Evolutionary conservation across 2,888 invertebrate species (phyloP).

Genomic region (Synanthedon tipuliformis): DNA sequence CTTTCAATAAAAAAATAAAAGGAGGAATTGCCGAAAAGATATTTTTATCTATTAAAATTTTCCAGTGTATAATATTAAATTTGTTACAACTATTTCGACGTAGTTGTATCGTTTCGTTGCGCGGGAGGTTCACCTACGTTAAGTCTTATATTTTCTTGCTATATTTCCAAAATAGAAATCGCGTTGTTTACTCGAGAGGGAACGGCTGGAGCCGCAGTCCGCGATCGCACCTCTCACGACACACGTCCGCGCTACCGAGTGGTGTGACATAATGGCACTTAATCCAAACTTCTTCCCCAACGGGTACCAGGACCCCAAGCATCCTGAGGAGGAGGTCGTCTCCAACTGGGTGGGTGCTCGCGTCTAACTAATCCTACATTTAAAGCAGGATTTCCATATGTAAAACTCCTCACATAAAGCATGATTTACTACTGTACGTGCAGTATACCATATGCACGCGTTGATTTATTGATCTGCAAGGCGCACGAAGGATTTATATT

Average conservation of each 20-base stretch:
- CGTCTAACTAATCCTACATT: neutral
- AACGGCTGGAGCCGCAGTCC: conserved; percentile 57
- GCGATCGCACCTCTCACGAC: conserved; percentile 51
- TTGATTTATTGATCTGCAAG: neutral
- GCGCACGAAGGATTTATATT: neutral
- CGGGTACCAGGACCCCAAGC: conserved; percentile 65
- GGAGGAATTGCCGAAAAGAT: no score
- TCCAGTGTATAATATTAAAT: no score
- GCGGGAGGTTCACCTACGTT: conserved; percentile 50
- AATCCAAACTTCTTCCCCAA: conserved; percentile 67
- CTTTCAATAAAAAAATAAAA: no score
- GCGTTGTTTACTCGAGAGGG: conserved; percentile 59
- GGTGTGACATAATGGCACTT: conserved; percentile 41
- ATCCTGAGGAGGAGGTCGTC: conserved; percentile 71
- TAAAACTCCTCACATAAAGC: neutral
- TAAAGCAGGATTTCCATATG: neutral
- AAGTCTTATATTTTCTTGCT: conserved; percentile 48
- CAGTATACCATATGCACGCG: neutral
- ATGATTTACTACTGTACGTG: neutral
- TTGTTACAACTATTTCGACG: neutral
- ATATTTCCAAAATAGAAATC: conserved; percentile 67
- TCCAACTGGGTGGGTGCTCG: conserved; percentile 70
- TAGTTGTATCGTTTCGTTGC: conserved; percentile 3
- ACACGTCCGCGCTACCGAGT: conserved; percentile 44
- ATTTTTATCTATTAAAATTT: no score